Conservation (phyloP, 1,140 invertebrate species). For the Hyphantria cunea region DNA sequence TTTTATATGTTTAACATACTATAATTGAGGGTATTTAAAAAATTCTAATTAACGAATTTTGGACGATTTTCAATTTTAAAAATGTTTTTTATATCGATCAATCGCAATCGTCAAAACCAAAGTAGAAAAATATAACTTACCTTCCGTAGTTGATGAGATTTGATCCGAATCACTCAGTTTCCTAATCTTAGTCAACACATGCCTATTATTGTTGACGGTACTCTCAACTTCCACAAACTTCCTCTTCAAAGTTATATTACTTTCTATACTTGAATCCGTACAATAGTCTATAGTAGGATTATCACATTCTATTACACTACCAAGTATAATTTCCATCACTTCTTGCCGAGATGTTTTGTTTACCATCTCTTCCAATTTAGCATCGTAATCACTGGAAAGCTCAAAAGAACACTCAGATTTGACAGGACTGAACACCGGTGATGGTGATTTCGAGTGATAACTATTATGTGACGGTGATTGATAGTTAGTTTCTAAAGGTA, state of each 20-base stretch:
- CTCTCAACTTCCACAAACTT: constrained; percentile 54
- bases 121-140: constrained; percentile 40
- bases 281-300: constrained; percentile 69
- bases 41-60: too few relatives aligned
- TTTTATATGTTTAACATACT: too few relatives aligned
- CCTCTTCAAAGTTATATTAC: constrained; percentile 49
- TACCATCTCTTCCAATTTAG: constrained; percentile 73
- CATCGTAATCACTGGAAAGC: constrained; percentile 64
- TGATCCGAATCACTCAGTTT: constrained; percentile 65
- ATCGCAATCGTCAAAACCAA: neutral
- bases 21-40: too few relatives aligned
- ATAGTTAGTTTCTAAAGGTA: constrained; percentile 51
- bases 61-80: too few relatives aligned
- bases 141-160: constrained; percentile 71
- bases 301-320: constrained; percentile 54
- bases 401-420: constrained; percentile 75
- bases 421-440: constrained; percentile 61
- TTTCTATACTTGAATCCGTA: constrained; percentile 59
- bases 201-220: constrained; percentile 62
- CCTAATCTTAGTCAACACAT: constrained; percentile 63
- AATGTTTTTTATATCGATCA: too few relatives aligned
- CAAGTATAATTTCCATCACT: constrained; percentile 75
- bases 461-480: constrained; percentile 27
- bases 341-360: constrained; percentile 68
- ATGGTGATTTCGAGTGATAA: constrained; percentile 24